Conservation (phyloP, 1,140 invertebrate species). For the Pseudomyrmex gracilis region DNA sequence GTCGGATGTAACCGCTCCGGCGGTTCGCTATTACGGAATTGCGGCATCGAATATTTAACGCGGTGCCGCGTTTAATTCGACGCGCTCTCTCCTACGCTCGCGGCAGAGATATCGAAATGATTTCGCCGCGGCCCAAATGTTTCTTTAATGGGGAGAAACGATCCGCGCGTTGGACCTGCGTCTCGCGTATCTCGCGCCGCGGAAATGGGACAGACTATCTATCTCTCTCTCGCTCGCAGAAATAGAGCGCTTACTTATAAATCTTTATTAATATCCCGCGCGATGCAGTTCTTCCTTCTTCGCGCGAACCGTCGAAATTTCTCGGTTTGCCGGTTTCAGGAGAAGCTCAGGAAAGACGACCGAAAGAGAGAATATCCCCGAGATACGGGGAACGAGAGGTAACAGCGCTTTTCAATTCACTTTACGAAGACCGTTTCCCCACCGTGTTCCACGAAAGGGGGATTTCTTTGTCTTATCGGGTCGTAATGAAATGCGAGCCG, state of each 20-base stretch:
- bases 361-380: conserved; percentile 9
- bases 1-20: conserved; percentile 23
- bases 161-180: conserved; percentile 5
- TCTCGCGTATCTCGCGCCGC: background rate
- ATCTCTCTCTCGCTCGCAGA: background rate
- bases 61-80: conserved; percentile 25
- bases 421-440: conserved; percentile 49
- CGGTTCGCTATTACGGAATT: conserved; percentile 38
- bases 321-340: conserved; percentile 4
- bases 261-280: conserved; percentile 64
- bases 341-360: conserved; percentile 12
- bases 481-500: conserved; percentile 71
- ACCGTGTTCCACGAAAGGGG: conserved; percentile 41
- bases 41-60: conserved; percentile 49
- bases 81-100: conserved; percentile 39
- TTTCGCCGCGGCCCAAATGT: conserved; percentile 16
- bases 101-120: conserved; percentile 15
- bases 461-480: conserved; percentile 70
- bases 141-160: conserved; percentile 50
- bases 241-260: conserved; percentile 22
- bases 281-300: conserved; percentile 30
- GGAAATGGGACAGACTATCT: conserved; percentile 1
- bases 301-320: conserved; percentile 29
- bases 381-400: conserved; percentile 9
- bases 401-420: conserved; percentile 67